These are phyloP conservation scores for Heliopora coerulea DNA, from an alignment of 92 coral and sea anemone species.

Conservation along the genomic window DNA sequence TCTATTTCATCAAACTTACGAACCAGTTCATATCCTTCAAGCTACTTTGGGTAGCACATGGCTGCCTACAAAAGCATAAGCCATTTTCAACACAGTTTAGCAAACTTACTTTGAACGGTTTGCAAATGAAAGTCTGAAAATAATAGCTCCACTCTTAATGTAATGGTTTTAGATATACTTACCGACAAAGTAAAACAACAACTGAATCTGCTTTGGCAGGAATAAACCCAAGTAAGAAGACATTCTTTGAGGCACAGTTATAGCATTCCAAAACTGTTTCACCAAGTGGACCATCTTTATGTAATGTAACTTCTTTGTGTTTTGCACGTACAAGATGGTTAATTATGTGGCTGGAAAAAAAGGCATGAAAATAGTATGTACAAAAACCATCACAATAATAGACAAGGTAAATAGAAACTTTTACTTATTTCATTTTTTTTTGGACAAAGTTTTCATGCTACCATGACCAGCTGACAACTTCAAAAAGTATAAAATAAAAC, in stretches of 20 bases:
- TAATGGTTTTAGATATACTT: slow-evolving; percentile 7
- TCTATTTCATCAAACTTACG: too few relatives aligned
- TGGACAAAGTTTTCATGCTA: too few relatives aligned
- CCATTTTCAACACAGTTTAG: not conserved
- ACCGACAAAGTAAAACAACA: slow-evolving; percentile 94
- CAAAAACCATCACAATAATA: not conserved
- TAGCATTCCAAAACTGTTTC: slow-evolving; percentile 95
- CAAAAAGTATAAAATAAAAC: too few relatives aligned
- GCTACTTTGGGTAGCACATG: slow-evolving; percentile 99
- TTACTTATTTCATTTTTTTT: too few relatives aligned
- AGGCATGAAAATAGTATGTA: not conserved
- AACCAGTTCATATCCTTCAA: slow-evolving; percentile 98
- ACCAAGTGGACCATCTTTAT: slow-evolving; percentile 96
- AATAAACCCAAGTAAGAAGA: slow-evolving; percentile 89
- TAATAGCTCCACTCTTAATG: not conserved
- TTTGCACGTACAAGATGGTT: slow-evolving; percentile 97
- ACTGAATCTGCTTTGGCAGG: slow-evolving; percentile 99
- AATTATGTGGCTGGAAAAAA: slow-evolving; percentile 77
- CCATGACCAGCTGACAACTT: too few relatives aligned
- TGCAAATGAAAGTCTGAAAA: not conserved
- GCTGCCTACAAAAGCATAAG: slow-evolving; percentile 61
- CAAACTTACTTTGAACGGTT: not conserved
- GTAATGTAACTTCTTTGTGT: slow-evolving; percentile 97
- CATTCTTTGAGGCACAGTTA: slow-evolving; percentile 96
- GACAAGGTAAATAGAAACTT: not conserved